These are phyloP conservation scores for Microtus oregoni DNA, from an alignment of 2,113 vertebrate genomes.

Conservation along the genomic window DNA sequence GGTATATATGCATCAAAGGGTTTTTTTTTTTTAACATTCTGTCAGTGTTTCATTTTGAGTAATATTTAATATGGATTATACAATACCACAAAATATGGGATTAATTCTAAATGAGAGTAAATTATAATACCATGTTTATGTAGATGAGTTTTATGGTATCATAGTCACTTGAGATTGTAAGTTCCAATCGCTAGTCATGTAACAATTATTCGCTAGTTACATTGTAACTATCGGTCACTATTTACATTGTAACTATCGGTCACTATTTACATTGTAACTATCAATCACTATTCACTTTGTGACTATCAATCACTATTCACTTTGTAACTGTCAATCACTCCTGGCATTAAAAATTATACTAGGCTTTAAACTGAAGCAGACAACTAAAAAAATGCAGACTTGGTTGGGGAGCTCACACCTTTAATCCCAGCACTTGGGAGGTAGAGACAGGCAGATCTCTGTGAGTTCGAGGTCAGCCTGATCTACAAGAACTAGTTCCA, in stretches of 20 bases:
- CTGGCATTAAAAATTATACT: background rate
- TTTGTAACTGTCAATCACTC: background rate
- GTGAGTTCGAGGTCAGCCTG: too few species aligned
- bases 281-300: too few species aligned
- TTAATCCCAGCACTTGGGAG: too few species aligned
- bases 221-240: too few species aligned
- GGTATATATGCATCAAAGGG: background rate
- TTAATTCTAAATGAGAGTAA: constrained; percentile 41
- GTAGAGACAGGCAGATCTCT: too few species aligned
- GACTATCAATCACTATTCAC: too few species aligned
- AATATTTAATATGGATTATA: constrained; percentile 41
- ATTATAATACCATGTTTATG: constrained; percentile 10
- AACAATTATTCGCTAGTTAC: too few species aligned
- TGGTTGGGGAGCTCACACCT: too few species aligned
- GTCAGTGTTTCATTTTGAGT: constrained; percentile 38
- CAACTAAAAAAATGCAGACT: background rate
- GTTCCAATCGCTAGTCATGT: background rate
- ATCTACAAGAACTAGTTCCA: too few species aligned
- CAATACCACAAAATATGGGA: background rate
- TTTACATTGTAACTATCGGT: too few species aligned
- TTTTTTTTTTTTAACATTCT: constrained; percentile 6
- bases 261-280: too few species aligned
- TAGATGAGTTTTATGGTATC: constrained; percentile 45
- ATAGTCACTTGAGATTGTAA: constrained; percentile 21
- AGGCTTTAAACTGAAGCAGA: background rate